phyloP scores from a whole-genome alignment of 2,888 invertebrate species.

The Ptychoptera contaminata region DNA sequence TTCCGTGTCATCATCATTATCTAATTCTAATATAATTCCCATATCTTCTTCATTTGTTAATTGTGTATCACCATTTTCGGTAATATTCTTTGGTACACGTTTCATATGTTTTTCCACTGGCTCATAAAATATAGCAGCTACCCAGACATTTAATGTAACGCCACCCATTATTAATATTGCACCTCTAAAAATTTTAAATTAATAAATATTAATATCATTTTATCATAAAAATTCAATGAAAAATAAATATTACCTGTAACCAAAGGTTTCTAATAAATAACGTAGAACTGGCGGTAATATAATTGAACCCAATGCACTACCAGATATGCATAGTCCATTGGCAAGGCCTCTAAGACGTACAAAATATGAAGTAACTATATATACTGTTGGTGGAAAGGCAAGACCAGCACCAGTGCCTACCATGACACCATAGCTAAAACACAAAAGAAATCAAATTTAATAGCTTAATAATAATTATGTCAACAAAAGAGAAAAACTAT shows the following conservation, averaged over 20 bases:
- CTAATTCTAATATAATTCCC: conserved; percentile 28
- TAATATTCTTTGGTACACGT: conserved; percentile 33
- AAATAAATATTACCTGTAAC: conserved; percentile 44
- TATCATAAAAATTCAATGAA: background rate
- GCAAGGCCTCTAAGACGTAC: conserved; percentile 62
- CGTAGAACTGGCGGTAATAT: conserved; percentile 65
- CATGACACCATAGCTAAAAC: conserved; percentile 57
- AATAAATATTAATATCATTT: background rate
- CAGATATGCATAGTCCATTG: conserved; percentile 78
- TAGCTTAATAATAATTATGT: background rate
- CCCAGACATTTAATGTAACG: conserved; percentile 67
- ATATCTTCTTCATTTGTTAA: conserved; percentile 28
- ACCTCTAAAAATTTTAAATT: conserved; percentile 47
- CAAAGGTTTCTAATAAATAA: conserved; percentile 52
- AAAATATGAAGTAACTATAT: conserved; percentile 79
- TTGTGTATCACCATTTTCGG: conserved; percentile 17
- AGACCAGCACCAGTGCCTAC: conserved; percentile 74
- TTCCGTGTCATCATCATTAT: conserved; percentile 13
- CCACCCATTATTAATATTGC: conserved; percentile 69
- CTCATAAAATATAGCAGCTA: conserved; percentile 68
- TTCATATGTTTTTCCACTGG: conserved; percentile 71
- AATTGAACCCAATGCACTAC: conserved; percentile 73
- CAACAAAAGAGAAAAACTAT: too few relatives aligned
- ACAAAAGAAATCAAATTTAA: conserved; percentile 5
- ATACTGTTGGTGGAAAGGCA: conserved; percentile 77